These are phyloP conservation scores for Sterna hirundo DNA, from an alignment of 2,113 vertebrate species.

Conservation along the genomic window DNA sequence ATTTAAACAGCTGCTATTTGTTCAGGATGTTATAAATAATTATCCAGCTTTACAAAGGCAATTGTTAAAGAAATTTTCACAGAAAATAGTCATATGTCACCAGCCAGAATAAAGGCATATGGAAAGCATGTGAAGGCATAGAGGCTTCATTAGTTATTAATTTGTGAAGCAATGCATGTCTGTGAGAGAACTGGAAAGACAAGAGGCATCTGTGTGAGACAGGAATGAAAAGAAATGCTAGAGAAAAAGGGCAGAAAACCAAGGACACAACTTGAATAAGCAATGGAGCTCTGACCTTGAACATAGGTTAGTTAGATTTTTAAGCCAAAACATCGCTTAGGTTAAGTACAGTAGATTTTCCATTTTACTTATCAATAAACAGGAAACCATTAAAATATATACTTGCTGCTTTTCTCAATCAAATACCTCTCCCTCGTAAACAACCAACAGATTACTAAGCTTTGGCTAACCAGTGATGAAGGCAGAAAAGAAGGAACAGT, in stretches of 20 bases:
- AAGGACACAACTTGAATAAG: neutral
- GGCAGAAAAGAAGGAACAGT: neutral
- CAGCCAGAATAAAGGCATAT: neutral
- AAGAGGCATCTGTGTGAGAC: neutral
- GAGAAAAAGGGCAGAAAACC: neutral
- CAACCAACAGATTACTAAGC: neutral
- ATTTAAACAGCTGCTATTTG: neutral
- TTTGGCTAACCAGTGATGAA: neutral
- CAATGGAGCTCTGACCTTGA: neutral
- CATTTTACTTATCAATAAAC: neutral
- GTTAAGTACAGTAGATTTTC: neutral
- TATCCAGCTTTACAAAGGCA: neutral
- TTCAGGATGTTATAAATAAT: neutral
- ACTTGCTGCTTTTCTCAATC: neutral
- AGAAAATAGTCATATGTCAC: neutral
- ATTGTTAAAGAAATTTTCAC: neutral
- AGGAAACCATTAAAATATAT: neutral
- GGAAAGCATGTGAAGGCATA: neutral
- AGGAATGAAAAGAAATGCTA: neutral
- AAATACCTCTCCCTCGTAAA: neutral
- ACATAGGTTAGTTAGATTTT: neutral
- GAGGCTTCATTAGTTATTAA: neutral
- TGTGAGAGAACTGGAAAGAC: neutral
- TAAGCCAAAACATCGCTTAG: neutral
- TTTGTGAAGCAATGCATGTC: neutral